Percentiles rank a stretch among this genome's conserved stretches.
phyloP scores from a whole-genome alignment of 2,113 vertebrate genomes.

The Murina feae region DNA sequence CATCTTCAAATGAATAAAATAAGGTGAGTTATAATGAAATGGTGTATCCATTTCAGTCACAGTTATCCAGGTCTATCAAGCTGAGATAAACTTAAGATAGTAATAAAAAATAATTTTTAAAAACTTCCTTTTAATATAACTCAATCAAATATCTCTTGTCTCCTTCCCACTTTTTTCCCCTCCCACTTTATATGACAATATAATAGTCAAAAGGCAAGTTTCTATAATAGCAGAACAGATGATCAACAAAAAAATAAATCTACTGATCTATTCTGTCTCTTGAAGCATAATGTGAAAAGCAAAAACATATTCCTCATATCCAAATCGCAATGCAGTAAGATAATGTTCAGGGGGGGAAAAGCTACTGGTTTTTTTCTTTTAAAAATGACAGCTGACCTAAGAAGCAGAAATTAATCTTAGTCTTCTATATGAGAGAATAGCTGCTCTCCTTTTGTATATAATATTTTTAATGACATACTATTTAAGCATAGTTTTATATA shows the following conservation, averaged over 20 bases:
- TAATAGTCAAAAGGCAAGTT: not conserved
- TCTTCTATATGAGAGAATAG: not conserved
- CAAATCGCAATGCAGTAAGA: not conserved
- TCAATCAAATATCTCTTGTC: not conserved
- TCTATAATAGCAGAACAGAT: not conserved
- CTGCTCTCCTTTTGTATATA: not conserved
- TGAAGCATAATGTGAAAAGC: not conserved
- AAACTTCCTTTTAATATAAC: slow-evolving; percentile 17
- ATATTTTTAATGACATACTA: not conserved
- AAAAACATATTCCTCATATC: not conserved
- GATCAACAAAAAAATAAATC: not conserved
- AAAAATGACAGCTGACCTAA: not conserved
- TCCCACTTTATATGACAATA: not conserved
- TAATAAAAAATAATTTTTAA: slow-evolving; percentile 9
- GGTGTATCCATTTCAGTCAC: not conserved
- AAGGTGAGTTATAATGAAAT: not conserved
- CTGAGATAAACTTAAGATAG: not conserved
- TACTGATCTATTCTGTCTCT: not conserved
- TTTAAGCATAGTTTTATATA: not conserved
- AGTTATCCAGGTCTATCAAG: not conserved
- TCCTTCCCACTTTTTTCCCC: not conserved
- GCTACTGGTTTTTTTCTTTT: not conserved
- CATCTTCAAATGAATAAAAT: slow-evolving; percentile 12
- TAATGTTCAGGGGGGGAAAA: not conserved
- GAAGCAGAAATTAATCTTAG: not conserved